Base-by-base conservation (phyloP, 2,797 vertebrate species). In the Enteromius trimaculatus region DNA sequence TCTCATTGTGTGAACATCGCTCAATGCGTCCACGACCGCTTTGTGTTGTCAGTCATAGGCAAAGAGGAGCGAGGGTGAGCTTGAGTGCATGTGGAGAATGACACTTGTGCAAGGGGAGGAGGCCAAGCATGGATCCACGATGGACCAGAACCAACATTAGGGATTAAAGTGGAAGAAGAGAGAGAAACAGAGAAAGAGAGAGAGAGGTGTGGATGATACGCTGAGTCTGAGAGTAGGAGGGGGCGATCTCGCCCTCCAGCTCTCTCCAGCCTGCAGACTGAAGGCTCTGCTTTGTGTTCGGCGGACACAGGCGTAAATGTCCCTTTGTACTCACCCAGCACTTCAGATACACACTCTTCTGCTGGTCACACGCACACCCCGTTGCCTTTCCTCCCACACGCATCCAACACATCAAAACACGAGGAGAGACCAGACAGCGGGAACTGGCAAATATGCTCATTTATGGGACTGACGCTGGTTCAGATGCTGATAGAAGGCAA, bases 271-370 rank as follows among this genome's bases (percentile, higher is more conserved):
- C 83, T 81, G 49, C 66, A 70, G 77, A 76, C 79, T 87, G 84
- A 88, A 79, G 79, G 81, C 84, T 79, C 26, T 79, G 79, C 85
- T 88, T 88, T 90, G 85, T 88, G 82, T 47, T 88, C 21, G 71
- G 80, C 75, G 70, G 74, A 85, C 83, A 80, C 74, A 77, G 85
- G 75, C 62, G 80, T 75, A 87, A 78, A 81, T 77, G 72, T 79
- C 79, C 77, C 84, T 68, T 66, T 81, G 77, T 79, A 65, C 51
- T 78, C 76, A 13, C 51, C 42, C 64, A 64, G 64, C 17, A 42
- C 68, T 53, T 55, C 75, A 37, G 53, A 51, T 71, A 42, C 68
- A 17, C 66, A 42, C 66, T 64, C 21, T 34, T 60, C 65, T 77
- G 75, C 77, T 69, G 76, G 75, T 82, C 66, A 60, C 69, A 66